phyloP scores from a whole-genome alignment of 2,113 vertebrate species.

The Passer montanus region DNA sequence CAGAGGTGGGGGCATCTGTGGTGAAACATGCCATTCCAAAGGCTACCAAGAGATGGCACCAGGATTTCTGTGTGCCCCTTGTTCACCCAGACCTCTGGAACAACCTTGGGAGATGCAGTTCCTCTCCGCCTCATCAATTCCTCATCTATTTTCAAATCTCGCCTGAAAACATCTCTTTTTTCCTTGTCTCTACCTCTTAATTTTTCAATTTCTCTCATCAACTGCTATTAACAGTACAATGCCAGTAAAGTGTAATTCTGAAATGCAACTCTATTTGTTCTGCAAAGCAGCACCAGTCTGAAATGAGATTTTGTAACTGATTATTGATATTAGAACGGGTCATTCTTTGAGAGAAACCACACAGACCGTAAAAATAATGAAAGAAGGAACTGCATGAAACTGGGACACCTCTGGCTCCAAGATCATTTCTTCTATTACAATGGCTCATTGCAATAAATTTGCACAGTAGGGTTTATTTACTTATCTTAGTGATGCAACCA shows the following conservation, averaged over 20 bases:
- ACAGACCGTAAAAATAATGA: neutral
- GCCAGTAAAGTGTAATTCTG: slow-evolving; percentile 23
- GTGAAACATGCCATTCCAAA: neutral
- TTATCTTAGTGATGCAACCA: neutral
- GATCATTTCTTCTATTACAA: slow-evolving; percentile 20
- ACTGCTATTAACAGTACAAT: neutral
- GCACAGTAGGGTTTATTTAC: slow-evolving; percentile 40
- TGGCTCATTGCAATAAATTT: neutral
- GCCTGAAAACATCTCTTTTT: slow-evolving; percentile 26
- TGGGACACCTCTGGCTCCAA: slow-evolving; percentile 26
- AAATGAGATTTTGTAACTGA: slow-evolving; percentile 57
- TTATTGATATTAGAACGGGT: slow-evolving; percentile 44
- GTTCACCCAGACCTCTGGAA: neutral
- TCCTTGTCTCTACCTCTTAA: neutral
- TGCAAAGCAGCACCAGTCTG: slow-evolving; percentile 38
- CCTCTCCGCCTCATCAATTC: slow-evolving; percentile 28
- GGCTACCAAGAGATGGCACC: slow-evolving; percentile 61
- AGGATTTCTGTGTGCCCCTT: neutral
- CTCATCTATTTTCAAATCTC: slow-evolving; percentile 42
- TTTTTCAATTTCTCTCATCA: slow-evolving; percentile 48
- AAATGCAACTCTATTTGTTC: slow-evolving; percentile 46
- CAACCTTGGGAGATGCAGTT: neutral
- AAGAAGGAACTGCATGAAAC: neutral
- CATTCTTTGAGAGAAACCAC: slow-evolving; percentile 58
- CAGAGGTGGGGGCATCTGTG: too few species aligned